Percentiles rank a stretch among this genome's conserved stretches.
phyloP scores from a whole-genome alignment of 23 tunicate species.

The Clavelina lepadiformis region DNA sequence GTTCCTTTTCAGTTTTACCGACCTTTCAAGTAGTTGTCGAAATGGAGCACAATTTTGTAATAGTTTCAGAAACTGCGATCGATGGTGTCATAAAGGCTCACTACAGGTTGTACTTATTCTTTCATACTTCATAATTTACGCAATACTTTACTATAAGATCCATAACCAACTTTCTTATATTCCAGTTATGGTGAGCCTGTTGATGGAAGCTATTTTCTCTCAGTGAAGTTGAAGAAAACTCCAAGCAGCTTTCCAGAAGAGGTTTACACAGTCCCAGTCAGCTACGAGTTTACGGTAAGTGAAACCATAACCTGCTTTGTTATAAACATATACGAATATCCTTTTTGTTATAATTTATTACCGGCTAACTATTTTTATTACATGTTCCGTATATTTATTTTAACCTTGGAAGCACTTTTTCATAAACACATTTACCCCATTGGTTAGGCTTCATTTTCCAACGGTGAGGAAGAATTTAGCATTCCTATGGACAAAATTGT shows the following conservation, averaged over 20 bases:
- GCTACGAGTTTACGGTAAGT: not conserved
- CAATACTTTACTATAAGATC: no score
- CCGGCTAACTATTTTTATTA: no score
- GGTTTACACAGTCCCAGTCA: slow-evolving; percentile 21
- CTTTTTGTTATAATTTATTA: no score
- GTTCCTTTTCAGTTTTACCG: slow-evolving; percentile 33
- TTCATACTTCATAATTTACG: no score
- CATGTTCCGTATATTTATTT: no score
- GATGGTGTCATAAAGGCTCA: slow-evolving; percentile 13
- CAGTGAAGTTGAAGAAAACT: slow-evolving; percentile 12
- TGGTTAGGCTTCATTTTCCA: not conserved
- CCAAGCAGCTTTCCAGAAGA: slow-evolving; percentile 5
- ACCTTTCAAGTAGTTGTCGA: slow-evolving; percentile 45
- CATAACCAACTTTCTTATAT: not conserved
- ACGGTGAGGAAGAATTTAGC: slow-evolving; percentile 4
- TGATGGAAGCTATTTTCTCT: slow-evolving; percentile 30
- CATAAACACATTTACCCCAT: not conserved
- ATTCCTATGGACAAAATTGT: slow-evolving; percentile 12
- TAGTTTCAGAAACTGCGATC: slow-evolving; percentile 3
- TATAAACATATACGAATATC: no score
- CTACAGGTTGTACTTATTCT: slow-evolving; percentile 31
- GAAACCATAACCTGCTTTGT: not conserved
- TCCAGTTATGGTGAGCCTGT: slow-evolving; percentile 54
- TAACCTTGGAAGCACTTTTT: not conserved
- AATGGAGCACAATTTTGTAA: slow-evolving; percentile 21